Evolutionary conservation across 2,888 invertebrate genomes (phyloP).

Genomic region (Tridacna gigas): DNA sequence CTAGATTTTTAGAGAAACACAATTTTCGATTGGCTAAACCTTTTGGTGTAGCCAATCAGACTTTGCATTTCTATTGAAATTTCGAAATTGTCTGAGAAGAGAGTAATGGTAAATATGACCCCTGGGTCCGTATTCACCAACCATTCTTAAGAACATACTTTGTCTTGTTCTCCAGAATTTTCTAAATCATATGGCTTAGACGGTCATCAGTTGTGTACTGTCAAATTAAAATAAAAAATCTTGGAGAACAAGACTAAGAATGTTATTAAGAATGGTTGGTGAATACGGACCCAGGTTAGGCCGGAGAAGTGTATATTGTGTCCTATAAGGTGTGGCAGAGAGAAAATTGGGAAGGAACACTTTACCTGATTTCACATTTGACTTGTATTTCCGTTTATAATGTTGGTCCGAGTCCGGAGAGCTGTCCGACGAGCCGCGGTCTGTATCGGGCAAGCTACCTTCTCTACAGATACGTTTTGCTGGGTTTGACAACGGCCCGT

Average conservation of each 20-base stretch:
- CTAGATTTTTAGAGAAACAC: too few relatives aligned
- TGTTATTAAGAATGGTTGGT: background rate
- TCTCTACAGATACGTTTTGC: conserved; percentile 70
- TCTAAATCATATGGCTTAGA: too few relatives aligned
- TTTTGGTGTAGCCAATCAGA: too few relatives aligned
- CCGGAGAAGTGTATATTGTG: background rate
- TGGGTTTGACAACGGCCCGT: conserved; percentile 56
- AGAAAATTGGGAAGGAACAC: background rate
- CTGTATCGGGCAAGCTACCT: conserved; percentile 64
- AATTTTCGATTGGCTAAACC: too few relatives aligned
- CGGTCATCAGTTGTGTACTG: too few relatives aligned
- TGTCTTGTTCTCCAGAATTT: too few relatives aligned
- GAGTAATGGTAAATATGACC: too few relatives aligned
- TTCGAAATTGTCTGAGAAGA: too few relatives aligned
- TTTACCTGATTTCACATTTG: conserved; percentile 63
- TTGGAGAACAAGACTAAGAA: background rate
- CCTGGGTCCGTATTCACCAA: too few relatives aligned
- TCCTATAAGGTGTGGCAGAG: background rate
- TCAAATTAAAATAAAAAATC: background rate
- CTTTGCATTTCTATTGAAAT: too few relatives aligned
- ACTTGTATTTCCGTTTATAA: conserved; percentile 56
- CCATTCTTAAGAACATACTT: too few relatives aligned
- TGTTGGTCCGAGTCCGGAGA: conserved; percentile 45
- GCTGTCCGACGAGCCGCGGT: conserved; percentile 61
- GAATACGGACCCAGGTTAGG: too few relatives aligned